These are phyloP conservation scores for Lagopus muta DNA, from an alignment of 2,113 vertebrate species.

Conservation along the genomic window DNA sequence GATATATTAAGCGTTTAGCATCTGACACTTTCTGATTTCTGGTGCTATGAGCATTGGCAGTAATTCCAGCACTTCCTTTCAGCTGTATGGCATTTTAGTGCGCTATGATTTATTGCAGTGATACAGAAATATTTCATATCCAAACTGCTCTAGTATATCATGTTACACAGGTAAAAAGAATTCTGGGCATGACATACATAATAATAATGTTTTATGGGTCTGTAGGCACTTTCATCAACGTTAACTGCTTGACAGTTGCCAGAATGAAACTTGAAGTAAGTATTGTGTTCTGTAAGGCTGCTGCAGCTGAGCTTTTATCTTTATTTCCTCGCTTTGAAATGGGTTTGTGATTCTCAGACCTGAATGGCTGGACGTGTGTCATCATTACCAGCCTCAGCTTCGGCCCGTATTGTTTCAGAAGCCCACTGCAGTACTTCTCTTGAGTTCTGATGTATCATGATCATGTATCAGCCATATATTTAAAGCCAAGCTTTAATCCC, in stretches of 20 bases:
- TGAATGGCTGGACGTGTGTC: background rate
- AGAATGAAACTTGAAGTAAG: background rate
- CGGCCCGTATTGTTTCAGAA: background rate
- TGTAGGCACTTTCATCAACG: background rate
- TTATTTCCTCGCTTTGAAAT: background rate
- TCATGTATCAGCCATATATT: background rate
- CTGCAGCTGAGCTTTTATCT: background rate
- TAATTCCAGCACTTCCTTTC: slow-evolving; percentile 47
- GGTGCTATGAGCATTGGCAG: background rate
- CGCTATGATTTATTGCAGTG: slow-evolving; percentile 29
- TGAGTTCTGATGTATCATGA: background rate
- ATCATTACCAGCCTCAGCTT: background rate
- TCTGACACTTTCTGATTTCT: slow-evolving; percentile 55
- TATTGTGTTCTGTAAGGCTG: background rate
- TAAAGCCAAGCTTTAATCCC: background rate
- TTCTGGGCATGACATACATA: background rate
- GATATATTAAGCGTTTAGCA: background rate
- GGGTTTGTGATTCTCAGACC: background rate
- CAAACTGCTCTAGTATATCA: slow-evolving; percentile 43
- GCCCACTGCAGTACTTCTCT: background rate
- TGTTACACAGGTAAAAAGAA: slow-evolving; percentile 44
- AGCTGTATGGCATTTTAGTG: background rate
- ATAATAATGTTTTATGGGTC: slow-evolving; percentile 49
- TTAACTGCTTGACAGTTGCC: slow-evolving; percentile 47
- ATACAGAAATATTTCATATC: slow-evolving; percentile 47